Evolutionary conservation across 2,888 invertebrate genomes (phyloP), one percentile per base, ranked within the genome.

Genomic region (Nezara viridula): DNA sequence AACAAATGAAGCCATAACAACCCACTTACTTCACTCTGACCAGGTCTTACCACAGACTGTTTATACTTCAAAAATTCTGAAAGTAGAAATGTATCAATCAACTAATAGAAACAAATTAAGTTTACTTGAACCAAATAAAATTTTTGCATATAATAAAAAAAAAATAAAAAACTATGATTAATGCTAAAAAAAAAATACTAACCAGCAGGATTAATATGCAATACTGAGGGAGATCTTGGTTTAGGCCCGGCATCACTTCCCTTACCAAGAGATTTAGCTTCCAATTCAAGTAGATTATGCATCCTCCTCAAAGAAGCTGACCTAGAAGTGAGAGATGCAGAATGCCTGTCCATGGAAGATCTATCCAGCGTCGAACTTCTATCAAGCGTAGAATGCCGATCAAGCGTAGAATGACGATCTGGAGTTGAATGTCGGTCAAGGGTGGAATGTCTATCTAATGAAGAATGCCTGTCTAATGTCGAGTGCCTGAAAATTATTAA

Each of bases 191-290:
- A n/a, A 44, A 37, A 86, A 27, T 86, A 91, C 92, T 92, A 92
- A 96, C 96, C 97, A 92, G 96, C 97, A 92, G 97, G 97, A 94
- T 98, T 98, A 91, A 98, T 97, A 93, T 98, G 97, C 91, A 98
- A 94, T 92, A 96, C 85, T 14, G 91, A 89, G 12, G 90, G 87
- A 9, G 90, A 90, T 40, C 89, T 88, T 19, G 90, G 87, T 52
- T 89, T 90, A 9, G 91, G 90, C 0, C 90, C 90, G 27, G 89
- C 32, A 40, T 77, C 88, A 47, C 87, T 88, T 16, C 91, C 91
- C 81, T 91, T 91, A 10, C 91, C 92, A 47, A 92, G 90, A 88
- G 91, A 91, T 92, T 90, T 93, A 92, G 93, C 92, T 92, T 95
- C 95, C 90, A 97, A 94, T 92, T 97, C 97, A 90, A 97, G 93